Evolutionary conservation across 2,113 vertebrate species (phyloP).

Genomic region (Brachypodius melanocephalos): DNA sequence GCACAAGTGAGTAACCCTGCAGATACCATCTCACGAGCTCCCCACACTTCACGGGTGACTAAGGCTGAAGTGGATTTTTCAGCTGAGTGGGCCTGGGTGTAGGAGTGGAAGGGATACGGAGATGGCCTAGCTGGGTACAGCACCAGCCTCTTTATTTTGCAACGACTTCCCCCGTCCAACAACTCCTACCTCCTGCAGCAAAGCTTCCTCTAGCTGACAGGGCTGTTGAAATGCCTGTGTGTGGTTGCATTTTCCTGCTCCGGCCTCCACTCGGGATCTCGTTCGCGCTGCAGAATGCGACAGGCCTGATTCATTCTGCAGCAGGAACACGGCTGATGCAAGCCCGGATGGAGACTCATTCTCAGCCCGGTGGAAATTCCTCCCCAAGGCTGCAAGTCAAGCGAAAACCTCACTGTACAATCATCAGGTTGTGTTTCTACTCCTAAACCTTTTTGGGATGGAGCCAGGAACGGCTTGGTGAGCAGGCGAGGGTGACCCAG

Average conservation of each 20-base stretch:
- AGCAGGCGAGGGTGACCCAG: slow-evolving; percentile 3
- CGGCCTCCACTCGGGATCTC: not conserved
- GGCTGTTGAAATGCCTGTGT: not conserved
- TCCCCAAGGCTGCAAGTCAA: not conserved
- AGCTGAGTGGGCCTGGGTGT: not conserved
- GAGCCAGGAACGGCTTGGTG: not conserved
- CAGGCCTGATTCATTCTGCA: slow-evolving; percentile 22
- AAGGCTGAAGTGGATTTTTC: not conserved
- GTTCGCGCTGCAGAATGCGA: not conserved
- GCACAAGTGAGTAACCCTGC: not conserved
- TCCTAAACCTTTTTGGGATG: not conserved
- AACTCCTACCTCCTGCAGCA: not conserved
- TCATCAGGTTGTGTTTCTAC: not conserved
- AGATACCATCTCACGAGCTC: not conserved
- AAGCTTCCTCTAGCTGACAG: not conserved
- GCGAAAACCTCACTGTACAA: not conserved
- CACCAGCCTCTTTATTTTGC: not conserved
- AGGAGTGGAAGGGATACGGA: not conserved
- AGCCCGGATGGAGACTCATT: slow-evolving; percentile 1
- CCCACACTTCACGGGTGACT: not conserved
- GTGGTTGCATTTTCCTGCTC: not conserved
- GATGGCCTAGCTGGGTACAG: not conserved
- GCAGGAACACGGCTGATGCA: not conserved
- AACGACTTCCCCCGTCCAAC: not conserved
- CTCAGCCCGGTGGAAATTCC: slow-evolving; percentile 17